Evolutionary conservation across 2,113 vertebrate species (phyloP).

Genomic region (Vanacampus margaritifer): DNA sequence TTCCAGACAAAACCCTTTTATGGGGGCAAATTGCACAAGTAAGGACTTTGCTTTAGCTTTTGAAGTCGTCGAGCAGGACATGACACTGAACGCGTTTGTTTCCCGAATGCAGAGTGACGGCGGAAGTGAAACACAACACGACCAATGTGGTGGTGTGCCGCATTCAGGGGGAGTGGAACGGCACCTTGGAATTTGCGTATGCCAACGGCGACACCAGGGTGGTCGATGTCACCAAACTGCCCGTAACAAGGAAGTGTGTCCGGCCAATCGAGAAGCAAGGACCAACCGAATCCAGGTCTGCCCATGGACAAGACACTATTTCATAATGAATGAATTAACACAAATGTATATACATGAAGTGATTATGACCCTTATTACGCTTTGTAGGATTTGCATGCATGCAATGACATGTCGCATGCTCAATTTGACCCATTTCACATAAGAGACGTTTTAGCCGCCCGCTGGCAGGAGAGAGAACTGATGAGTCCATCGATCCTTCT

Average conservation of each 20-base stretch:
- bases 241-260: constrained; percentile 83
- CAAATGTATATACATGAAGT: too few relatives aligned
- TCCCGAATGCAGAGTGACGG: constrained; percentile 78
- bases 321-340: too few relatives aligned
- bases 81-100: background rate
- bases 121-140: constrained; percentile 90
- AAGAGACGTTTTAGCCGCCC: too few relatives aligned
- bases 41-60: constrained; percentile 13
- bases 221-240: constrained; percentile 85
- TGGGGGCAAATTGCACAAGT: constrained; percentile 94
- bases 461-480: too few relatives aligned
- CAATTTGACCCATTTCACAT: too few relatives aligned
- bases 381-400: too few relatives aligned
- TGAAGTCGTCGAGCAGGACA: background rate
- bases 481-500: too few relatives aligned
- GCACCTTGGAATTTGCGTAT: constrained; percentile 87
- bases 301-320: too few relatives aligned
- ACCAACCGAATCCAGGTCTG: constrained; percentile 88
- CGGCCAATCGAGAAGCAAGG: constrained; percentile 87
- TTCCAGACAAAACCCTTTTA: constrained; percentile 99
- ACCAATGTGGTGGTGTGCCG: constrained; percentile 86
- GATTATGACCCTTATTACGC: too few relatives aligned
- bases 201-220: constrained; percentile 81
- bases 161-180: constrained; percentile 97
- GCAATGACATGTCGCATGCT: too few relatives aligned